These are phyloP conservation scores for Fistularia commersonii DNA, from an alignment of 2,797 vertebrate species.

Conservation along the genomic window DNA sequence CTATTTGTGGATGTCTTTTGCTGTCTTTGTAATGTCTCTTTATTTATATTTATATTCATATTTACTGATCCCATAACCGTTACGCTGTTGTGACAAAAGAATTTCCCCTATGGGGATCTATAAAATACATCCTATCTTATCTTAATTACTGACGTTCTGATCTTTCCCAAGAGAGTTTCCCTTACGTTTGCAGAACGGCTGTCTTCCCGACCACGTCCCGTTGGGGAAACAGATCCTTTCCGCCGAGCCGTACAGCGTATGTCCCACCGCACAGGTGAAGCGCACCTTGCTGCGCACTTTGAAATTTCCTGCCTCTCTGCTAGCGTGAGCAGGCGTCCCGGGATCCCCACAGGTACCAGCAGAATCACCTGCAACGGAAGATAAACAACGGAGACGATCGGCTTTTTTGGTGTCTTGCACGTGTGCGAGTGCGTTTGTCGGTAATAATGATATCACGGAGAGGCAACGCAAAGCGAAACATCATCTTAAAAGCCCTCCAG, in stretches of 20 bases:
- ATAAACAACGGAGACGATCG: slow-evolving; percentile 20
- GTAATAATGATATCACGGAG: not conserved
- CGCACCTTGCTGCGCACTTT: slow-evolving; percentile 88
- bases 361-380: slow-evolving; percentile 77
- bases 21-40: too few relatives aligned
- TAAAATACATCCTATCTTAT: too few relatives aligned
- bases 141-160: too few relatives aligned
- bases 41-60: too few relatives aligned
- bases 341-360: slow-evolving; percentile 91
- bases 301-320: slow-evolving; percentile 87
- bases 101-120: too few relatives aligned
- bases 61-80: too few relatives aligned
- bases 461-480: slow-evolving; percentile 24
- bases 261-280: slow-evolving; percentile 88
- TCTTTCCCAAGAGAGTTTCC: not conserved
- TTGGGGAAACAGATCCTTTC: slow-evolving; percentile 92
- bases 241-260: slow-evolving; percentile 88
- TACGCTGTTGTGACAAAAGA: too few relatives aligned
- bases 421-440: too few relatives aligned
- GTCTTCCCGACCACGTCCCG: slow-evolving; percentile 91
- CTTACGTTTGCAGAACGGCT: slow-evolving; percentile 96
- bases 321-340: slow-evolving; percentile 88
- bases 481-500: slow-evolving; percentile 37
- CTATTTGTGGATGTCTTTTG: too few relatives aligned
- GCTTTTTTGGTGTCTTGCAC: not conserved